A percentile compares a stretch with the other conserved stretches of the same genome.
These are phyloP conservation scores for Larimichthys polyactis DNA, from an alignment of 2,113 vertebrate genomes.

Conservation along the genomic window DNA sequence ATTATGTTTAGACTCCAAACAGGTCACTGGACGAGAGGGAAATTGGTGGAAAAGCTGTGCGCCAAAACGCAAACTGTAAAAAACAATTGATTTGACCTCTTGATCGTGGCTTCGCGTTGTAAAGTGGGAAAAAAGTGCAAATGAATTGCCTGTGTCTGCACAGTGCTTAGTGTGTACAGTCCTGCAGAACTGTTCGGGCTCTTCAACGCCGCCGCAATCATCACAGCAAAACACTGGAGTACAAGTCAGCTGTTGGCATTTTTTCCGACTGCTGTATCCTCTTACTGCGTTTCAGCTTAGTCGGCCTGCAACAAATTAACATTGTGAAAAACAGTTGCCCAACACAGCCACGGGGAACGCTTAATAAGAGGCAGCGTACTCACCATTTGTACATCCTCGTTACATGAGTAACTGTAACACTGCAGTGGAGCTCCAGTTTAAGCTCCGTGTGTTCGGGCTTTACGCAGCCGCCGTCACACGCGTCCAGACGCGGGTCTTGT, in stretches of 20 bases:
- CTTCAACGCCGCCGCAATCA: slow-evolving; percentile 45
- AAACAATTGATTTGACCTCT: background rate
- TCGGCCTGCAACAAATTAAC: slow-evolving; percentile 37
- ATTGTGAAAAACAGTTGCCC: slow-evolving; percentile 31
- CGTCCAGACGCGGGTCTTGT: slow-evolving; percentile 41
- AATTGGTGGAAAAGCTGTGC: background rate
- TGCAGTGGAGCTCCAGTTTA: slow-evolving; percentile 61
- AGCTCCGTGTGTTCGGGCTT: slow-evolving; percentile 23
- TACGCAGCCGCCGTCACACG: slow-evolving; percentile 51
- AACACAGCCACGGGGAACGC: slow-evolving; percentile 24
- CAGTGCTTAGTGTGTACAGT: slow-evolving; percentile 20
- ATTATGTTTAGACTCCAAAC: slow-evolving; percentile 57
- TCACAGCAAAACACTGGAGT: slow-evolving; percentile 59
- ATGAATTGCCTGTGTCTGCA: slow-evolving; percentile 24
- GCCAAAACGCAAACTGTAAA: background rate
- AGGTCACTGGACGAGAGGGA: slow-evolving; percentile 36
- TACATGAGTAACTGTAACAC: slow-evolving; percentile 51
- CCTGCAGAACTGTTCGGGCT: slow-evolving; percentile 59
- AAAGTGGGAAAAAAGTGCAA: slow-evolving; percentile 7
- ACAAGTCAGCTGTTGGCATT: slow-evolving; percentile 66
- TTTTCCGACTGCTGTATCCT: slow-evolving; percentile 22
- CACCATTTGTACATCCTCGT: slow-evolving; percentile 64
- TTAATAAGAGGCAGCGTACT: slow-evolving; percentile 40
- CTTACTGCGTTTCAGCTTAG: slow-evolving; percentile 23
- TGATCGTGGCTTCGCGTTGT: background rate